Evolutionary conservation across 1,140 invertebrate species (phyloP).

Genomic region (Venustaconcha ellipsiformis): DNA sequence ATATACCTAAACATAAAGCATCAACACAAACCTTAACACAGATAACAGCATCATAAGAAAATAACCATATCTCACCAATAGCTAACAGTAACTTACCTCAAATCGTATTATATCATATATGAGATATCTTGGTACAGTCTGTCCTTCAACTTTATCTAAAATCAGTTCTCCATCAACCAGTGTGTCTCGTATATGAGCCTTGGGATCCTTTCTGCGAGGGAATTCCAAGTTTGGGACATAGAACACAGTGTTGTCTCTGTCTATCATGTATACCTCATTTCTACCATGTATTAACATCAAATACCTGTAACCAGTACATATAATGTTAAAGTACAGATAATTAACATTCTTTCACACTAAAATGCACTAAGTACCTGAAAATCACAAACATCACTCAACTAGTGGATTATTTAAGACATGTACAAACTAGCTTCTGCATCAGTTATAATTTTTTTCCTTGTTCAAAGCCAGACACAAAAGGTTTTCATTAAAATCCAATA

Average conservation of each 20-base stretch:
- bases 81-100: conserved; percentile 70
- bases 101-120: conserved; percentile 96
- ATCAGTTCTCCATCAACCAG: conserved; percentile 85
- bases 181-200: conserved; percentile 82
- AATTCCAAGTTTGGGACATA: conserved; percentile 85
- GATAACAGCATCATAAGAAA: too few relatives aligned
- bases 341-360: conserved; percentile 1
- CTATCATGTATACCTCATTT: conserved; percentile 91
- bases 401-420: too few relatives aligned
- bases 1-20: too few relatives aligned
- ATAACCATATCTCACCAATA: not conserved
- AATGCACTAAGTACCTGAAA: too few relatives aligned
- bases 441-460: too few relatives aligned
- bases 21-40: too few relatives aligned
- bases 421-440: too few relatives aligned
- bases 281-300: conserved; percentile 94
- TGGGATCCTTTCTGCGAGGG: conserved; percentile 79
- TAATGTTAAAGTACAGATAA: not conserved
- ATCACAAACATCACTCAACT: too few relatives aligned
- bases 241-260: conserved; percentile 96
- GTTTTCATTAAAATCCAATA: too few relatives aligned
- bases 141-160: conserved; percentile 78
- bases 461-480: too few relatives aligned
- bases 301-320: conserved; percentile 76
- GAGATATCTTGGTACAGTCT: conserved; percentile 86